These are phyloP conservation scores for Aproaerema taeniolella DNA, from an alignment of 2,888 invertebrate genomes.

Conservation along the genomic window DNA sequence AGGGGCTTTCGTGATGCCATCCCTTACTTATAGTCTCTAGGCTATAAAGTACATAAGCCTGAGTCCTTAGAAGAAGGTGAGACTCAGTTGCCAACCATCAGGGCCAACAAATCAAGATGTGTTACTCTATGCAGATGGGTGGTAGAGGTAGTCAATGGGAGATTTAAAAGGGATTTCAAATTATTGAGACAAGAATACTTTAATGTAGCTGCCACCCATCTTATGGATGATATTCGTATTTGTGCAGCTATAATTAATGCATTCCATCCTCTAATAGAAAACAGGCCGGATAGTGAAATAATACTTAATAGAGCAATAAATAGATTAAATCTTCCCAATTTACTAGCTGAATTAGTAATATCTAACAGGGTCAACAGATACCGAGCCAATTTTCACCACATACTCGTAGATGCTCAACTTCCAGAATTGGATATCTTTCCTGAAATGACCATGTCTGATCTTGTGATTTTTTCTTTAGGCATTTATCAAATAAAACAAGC, in stretches of 20 bases:
- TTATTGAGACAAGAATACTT: background rate
- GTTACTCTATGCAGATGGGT: slow-evolving; percentile 8
- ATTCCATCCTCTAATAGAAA: no score
- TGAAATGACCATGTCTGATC: slow-evolving; percentile 6
- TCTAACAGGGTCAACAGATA: slow-evolving; percentile 9
- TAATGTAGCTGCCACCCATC: slow-evolving; percentile 2
- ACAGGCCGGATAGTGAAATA: slow-evolving; percentile 6
- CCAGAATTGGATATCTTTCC: slow-evolving; percentile 8
- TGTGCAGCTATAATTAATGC: slow-evolving; percentile 11
- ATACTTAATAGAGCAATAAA: slow-evolving; percentile 9
- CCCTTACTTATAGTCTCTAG: background rate
- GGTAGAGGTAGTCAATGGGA: no score
- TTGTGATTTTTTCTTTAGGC: slow-evolving; percentile 6
- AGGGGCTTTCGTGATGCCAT: slow-evolving; percentile 6
- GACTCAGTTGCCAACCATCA: slow-evolving; percentile 13
- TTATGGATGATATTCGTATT: slow-evolving; percentile 10
- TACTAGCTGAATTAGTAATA: slow-evolving; percentile 9
- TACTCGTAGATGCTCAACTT: slow-evolving; percentile 6
- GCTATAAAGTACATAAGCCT: background rate
- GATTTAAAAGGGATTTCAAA: slow-evolving; percentile 6
- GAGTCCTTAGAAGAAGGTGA: slow-evolving; percentile 5
- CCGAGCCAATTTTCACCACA: slow-evolving; percentile 3
- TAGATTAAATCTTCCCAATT: slow-evolving; percentile 12
- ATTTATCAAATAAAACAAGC: slow-evolving; percentile 14
- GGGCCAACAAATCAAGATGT: slow-evolving; percentile 14